Evolutionary conservation across 2,888 invertebrate species (phyloP).

Genomic region (Anoplius nigerrimus): DNA sequence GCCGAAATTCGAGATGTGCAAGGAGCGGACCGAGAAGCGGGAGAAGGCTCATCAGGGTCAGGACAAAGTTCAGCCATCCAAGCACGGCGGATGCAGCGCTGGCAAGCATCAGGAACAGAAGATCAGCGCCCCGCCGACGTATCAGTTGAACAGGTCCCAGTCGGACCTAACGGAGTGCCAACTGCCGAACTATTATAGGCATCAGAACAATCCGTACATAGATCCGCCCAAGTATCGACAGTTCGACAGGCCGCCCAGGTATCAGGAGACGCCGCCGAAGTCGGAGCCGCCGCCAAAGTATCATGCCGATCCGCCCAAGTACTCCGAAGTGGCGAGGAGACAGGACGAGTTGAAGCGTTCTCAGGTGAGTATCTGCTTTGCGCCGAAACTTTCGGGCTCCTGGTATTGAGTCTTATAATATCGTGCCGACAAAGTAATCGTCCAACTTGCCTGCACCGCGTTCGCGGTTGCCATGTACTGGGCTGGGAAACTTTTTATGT

Average conservation of each 20-base stretch:
- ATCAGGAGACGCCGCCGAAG: slow-evolving; percentile 67
- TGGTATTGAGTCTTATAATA: too few relatives aligned
- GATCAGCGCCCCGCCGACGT: slow-evolving; percentile 44
- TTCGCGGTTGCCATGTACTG: too few relatives aligned
- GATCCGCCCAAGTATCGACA: slow-evolving; percentile 70
- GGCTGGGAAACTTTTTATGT: too few relatives aligned
- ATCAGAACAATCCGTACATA: slow-evolving; percentile 57
- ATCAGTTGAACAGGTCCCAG: slow-evolving; percentile 55
- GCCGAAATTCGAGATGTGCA: slow-evolving; percentile 49
- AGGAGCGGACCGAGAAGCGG: slow-evolving; percentile 50
- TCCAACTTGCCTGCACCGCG: too few relatives aligned
- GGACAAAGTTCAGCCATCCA: slow-evolving; percentile 40
- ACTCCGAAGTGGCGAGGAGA: slow-evolving; percentile 65
- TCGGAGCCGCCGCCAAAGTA: slow-evolving; percentile 69
- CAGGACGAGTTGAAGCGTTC: slow-evolving; percentile 63
- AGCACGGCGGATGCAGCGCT: slow-evolving; percentile 34
- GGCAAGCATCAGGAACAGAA: slow-evolving; percentile 57
- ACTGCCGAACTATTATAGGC: slow-evolving; percentile 56
- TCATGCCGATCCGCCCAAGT: slow-evolving; percentile 65
- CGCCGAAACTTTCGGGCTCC: too few relatives aligned
- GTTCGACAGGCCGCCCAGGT: slow-evolving; percentile 67
- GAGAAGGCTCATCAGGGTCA: slow-evolving; percentile 26
- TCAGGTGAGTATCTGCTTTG: slow-evolving; percentile 54
- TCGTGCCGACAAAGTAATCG: too few relatives aligned
- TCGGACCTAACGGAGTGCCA: slow-evolving; percentile 57